Conservation (phyloP, 2,888 invertebrate species). For the Hypomecis atomaria region DNA sequence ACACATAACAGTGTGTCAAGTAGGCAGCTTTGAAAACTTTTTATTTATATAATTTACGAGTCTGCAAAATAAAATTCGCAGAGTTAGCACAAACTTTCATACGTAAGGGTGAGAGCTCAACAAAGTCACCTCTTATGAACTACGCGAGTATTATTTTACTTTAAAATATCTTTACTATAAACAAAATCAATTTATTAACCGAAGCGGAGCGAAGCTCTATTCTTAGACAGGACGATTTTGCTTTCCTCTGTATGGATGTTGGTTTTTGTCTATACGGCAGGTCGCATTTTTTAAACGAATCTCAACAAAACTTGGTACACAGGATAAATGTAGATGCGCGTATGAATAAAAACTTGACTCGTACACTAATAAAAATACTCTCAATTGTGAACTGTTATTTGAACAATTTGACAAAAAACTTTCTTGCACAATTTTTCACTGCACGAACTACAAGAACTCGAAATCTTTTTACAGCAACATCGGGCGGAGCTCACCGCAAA, state of each 20-base stretch:
- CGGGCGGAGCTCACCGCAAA: conserved; percentile 6
- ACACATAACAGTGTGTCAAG: not conserved
- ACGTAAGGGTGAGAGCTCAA: not conserved
- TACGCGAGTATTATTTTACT: not conserved
- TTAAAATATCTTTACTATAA: too few relatives aligned
- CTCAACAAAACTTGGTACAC: too few relatives aligned
- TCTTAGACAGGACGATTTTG: too few relatives aligned
- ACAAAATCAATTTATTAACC: too few relatives aligned
- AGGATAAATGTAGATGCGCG: too few relatives aligned
- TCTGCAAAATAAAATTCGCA: not conserved
- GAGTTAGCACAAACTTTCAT: not conserved
- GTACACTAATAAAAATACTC: too few relatives aligned
- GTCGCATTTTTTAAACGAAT: too few relatives aligned
- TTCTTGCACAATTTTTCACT: not conserved
- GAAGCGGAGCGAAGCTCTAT: too few relatives aligned
- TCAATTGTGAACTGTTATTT: too few relatives aligned
- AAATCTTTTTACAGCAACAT: conserved; percentile 7
- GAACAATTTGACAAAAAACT: not conserved
- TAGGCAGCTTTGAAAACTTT: not conserved
- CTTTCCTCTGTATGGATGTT: too few relatives aligned
- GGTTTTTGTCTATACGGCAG: too few relatives aligned
- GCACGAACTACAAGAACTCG: not conserved
- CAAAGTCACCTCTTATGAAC: not conserved
- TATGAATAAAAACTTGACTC: too few relatives aligned
- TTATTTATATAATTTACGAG: conserved; percentile 8